Evolutionary conservation across 2,888 invertebrate genomes (phyloP), one percentile per base, ranked within the genome.

Genomic region (Sepioteuthis lessoniana): DNA sequence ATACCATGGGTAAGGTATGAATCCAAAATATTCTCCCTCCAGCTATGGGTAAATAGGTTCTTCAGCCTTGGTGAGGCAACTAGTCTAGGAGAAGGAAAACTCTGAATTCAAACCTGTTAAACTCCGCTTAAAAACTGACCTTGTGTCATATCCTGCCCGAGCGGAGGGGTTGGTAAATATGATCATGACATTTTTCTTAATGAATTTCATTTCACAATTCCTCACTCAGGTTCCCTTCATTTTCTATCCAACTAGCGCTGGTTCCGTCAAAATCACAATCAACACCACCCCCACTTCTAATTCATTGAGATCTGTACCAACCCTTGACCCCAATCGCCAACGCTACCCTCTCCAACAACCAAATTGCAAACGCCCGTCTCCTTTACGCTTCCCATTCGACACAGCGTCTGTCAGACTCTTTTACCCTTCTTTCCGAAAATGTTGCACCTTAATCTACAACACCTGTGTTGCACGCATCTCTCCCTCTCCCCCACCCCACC

Each of bases 281-380:
- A 76, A 25, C 76, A 19, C 16, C 76, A 3, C n/a, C 55, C 16
- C 13, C 13, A 2, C 76, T 1, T 13, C 76, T 10, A n/a, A 76
- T 76, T n/a, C 76, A 76, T 76, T 76, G 76, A 76, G n/a, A 76
- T n/a, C 76, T n/a, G 76, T 76, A 76, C 76, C 76, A n/a, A 76
- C 76, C 76, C 76, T 76, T 76, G 76, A 76, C 76, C 76, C 76
- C 76, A 76, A n/a, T 76, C 76, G n/a, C 19, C 76, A 76, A 35
- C 35, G 76, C 76, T n/a, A 0, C n/a, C 76, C 10, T 4, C 76
- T 16, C 16, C 55, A 50, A 21, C 50, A 3, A 55, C 55, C 55
- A 4, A 55, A 13, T n/a, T 2, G 76, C 76, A 8, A n/a, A 55
- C 55, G 55, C 28, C 4, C 25, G 25, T 55, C 55, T 21, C 16